Base-by-base conservation (phyloP, 2,113 vertebrate species). In the Trinectes maculatus region DNA sequence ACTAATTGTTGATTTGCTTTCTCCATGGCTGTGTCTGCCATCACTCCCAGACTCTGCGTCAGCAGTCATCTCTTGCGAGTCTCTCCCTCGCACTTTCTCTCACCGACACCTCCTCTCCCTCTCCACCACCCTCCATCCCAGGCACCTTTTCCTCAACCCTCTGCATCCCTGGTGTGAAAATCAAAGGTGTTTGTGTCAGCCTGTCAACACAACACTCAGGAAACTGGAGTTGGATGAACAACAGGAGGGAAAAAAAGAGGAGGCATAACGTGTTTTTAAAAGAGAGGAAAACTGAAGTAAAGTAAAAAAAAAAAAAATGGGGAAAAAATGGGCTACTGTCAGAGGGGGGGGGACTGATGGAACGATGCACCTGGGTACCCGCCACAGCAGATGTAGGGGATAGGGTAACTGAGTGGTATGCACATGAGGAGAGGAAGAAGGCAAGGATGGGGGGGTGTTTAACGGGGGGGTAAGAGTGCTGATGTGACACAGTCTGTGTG, bases 1-100 rank as follows among this genome's bases (percentile, higher is more conserved):
- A 84, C 86, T 89, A 92, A 91, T 92, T 89, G 86, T 87, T 87
- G 88, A 90, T 90, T 89, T 91, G 81, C 89, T 86, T 87, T 86
- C 79, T 80, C 67, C 48, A 46, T 48, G 66, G 34, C 74, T 83
- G 79, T 74, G 79, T 83, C 76, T 84, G 75, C 80, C 73, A 73
- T 69, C 76, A 36, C 63, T 71, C 57, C 60, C 72, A 73, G 58
- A 70, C 73, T 70, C 77, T n/a, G 25, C 78, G 77, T 78, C 82
- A 73, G 39, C 79, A 84, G 82, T 76, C 86, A 77, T 84, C 71
- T 82, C 80, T 43, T 69, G 72, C 86, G 71, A 81, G 60, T 64
- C 71, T 80, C 63, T 81, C 49, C 61, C 57, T 62, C 76, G 54
- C 79, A 77, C 79, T 74, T 72, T 79, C 65, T 74, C 80, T 84